Conservation (phyloP, 2,888 invertebrate genomes). For the Choreutis nemorana region DNA sequence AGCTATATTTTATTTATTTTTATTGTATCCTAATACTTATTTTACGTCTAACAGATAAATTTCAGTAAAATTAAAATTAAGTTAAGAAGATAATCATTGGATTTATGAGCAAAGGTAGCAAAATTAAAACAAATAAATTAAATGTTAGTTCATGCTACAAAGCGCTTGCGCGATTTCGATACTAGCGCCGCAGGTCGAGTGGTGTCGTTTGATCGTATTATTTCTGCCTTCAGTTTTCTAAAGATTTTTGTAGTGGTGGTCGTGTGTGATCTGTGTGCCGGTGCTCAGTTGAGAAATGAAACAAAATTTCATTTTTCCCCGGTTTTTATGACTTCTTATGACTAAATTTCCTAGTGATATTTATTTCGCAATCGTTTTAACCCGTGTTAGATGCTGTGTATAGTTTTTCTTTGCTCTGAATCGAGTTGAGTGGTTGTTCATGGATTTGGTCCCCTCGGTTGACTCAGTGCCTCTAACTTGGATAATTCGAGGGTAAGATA, state of each 20-base stretch:
- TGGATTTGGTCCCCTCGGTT: conserved; percentile 35
- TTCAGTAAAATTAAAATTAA: too few species aligned
- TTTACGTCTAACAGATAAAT: too few species aligned
- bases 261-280: conserved; percentile 32
- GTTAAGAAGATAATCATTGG: too few species aligned
- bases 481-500: too few species aligned
- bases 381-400: conserved; percentile 25
- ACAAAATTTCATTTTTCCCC: conserved; percentile 32
- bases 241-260: conserved; percentile 41
- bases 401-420: conserved; percentile 39
- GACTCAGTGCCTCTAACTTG: conserved; percentile 10
- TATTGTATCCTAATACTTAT: too few species aligned
- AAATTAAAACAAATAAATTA: too few species aligned
- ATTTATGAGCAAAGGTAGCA: too few species aligned
- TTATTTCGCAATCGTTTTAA: too few species aligned
- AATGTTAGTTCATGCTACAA: too few species aligned
- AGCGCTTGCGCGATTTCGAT: neutral
- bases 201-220: conserved; percentile 23
- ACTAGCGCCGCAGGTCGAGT: conserved; percentile 10
- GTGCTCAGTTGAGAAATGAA: conserved; percentile 41
- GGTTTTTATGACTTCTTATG: conserved; percentile 42
- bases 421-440: conserved; percentile 50
- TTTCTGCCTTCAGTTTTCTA: conserved; percentile 40
- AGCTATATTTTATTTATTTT: too few species aligned
- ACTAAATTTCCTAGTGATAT: conserved; percentile 36